Evolutionary conservation across 1,140 invertebrate species (phyloP).

Genomic region (Zaprionus nigranus): DNA sequence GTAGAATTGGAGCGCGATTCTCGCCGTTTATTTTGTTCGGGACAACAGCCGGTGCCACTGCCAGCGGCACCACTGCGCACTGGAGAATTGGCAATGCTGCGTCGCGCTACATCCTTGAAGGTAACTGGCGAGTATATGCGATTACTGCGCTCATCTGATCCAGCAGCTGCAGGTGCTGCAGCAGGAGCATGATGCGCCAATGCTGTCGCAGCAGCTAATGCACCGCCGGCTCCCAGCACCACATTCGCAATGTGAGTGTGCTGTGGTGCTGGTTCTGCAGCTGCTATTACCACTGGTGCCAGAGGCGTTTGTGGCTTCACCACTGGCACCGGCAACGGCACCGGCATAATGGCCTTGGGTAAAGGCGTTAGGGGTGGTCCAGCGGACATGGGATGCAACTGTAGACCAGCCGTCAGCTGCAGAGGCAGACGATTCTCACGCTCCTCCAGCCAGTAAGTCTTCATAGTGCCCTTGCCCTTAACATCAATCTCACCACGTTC

Average conservation of each 20-base stretch:
- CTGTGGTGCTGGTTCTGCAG: conserved; percentile 18
- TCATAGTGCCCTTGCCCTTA: conserved; percentile 95
- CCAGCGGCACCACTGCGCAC: conserved; percentile 84
- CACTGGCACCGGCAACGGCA: neutral
- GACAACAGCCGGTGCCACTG: conserved; percentile 2
- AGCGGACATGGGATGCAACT: conserved; percentile 59
- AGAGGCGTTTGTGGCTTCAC: conserved; percentile 39
- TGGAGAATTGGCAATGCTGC: conserved; percentile 91
- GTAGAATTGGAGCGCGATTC: conserved; percentile 86
- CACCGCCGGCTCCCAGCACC: conserved; percentile 49
- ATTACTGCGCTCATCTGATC: conserved; percentile 85
- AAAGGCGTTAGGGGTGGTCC: conserved; percentile 58
- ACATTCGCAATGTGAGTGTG: conserved; percentile 42
- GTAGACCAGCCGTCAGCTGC: conserved; percentile 74
- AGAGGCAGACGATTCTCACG: conserved; percentile 87
- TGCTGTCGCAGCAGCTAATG: conserved; percentile 55
- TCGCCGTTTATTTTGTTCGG: conserved; percentile 72
- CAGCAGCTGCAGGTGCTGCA: conserved; percentile 82
- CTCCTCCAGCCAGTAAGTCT: conserved; percentile 95
- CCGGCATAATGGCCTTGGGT: conserved; percentile 48
- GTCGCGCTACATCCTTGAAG: conserved; percentile 91
- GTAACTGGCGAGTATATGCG: conserved; percentile 93
- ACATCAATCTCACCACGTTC: conserved; percentile 94
- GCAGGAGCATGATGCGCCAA: conserved; percentile 75
- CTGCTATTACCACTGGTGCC: conserved; percentile 10